Evolutionary conservation across 1,140 invertebrate species (phyloP), one percentile per base, ranked within the genome.

Genomic region (Cotesia chilonis): DNA sequence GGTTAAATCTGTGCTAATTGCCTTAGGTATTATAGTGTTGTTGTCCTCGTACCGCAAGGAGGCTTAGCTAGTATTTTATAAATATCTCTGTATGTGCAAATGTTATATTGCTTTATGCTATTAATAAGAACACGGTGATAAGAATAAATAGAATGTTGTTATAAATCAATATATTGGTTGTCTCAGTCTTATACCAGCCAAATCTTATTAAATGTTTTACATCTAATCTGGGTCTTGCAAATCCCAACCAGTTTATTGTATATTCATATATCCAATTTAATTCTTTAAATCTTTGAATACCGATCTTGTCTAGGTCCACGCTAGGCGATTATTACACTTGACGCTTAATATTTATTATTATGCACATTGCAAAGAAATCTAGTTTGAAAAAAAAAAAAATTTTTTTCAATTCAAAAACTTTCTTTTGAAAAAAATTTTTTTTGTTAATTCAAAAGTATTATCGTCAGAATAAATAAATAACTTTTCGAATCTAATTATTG

Each of bases 1-100:
- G 74, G 75, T 81, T 80, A 78, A 81, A 81, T 81, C 77, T 79
- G 80, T 80, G 79, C 77, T 81, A 81, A 81, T 81, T 81, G 79
- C 77, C 74, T 70, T 41, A 61, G 74, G 75, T 73, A 72, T 28
- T 28, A 28, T 28, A 47, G 41, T 76, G 77, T 12, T 63, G 60
- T 63, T 66, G 64, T 66, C 64, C 64, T 66, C 47, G 76, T 76
- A 47, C 10, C 77, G 72, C 59, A 74, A 74, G 57, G 63, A 59
- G 68, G 54, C 35, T 70, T 55, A 35, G 10, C 52, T 7, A 51
- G 38, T 52, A 38, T 38, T 12, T 68, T 68, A 55, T 57, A 52
- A 37, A 28, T 20, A 57, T 57, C 9, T 20, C 6, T 55, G n/a
- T n/a, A 55, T 4, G 9, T 55, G 17, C n/a, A 55, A 55, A 55